phyloP scores from a whole-genome alignment of 30 jellyfish, hydroid and myxozoan genomes.

The Sanderia malayensis region DNA sequence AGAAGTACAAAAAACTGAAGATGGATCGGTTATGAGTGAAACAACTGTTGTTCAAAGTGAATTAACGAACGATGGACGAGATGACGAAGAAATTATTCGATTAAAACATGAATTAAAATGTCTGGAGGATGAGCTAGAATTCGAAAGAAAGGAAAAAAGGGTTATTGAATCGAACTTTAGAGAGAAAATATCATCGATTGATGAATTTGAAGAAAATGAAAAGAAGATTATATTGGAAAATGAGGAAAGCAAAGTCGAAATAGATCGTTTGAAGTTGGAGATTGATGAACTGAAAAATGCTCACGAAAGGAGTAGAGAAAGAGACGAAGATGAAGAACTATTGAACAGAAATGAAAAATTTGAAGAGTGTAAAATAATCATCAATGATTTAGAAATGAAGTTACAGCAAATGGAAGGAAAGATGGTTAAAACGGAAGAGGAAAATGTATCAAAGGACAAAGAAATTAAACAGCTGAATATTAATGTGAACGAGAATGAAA shows the following conservation, averaged over 20 bases:
- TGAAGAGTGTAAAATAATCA: neutral
- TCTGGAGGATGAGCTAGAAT: conserved; percentile 31
- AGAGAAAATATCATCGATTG: conserved; percentile 55
- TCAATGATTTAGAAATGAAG: neutral
- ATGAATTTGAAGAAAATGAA: conserved; percentile 57
- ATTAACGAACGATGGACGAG: conserved; percentile 8
- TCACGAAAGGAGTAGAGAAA: neutral
- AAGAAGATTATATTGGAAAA: conserved; percentile 27
- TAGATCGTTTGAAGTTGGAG: conserved; percentile 24
- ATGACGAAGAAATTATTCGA: conserved; percentile 1
- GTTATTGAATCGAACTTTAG: conserved; percentile 44
- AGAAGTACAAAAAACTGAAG: too few relatives aligned
- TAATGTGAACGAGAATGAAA: conserved; percentile 27
- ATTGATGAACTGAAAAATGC: conserved; percentile 11
- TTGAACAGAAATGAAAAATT: neutral
- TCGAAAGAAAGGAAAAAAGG: conserved; percentile 37
- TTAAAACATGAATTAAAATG: neutral
- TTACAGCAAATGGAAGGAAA: conserved; percentile 2
- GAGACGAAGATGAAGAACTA: neutral
- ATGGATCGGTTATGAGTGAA: too few relatives aligned
- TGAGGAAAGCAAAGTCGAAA: conserved; percentile 38
- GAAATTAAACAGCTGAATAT: conserved; percentile 11
- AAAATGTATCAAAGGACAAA: conserved; percentile 11
- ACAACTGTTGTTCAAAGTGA: too few relatives aligned
- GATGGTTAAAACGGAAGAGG: conserved; percentile 23